Evolutionary conservation across 2,888 invertebrate species (phyloP), one percentile per base, ranked within the genome.

Genomic region (Rhamphomyia laevipes): DNA sequence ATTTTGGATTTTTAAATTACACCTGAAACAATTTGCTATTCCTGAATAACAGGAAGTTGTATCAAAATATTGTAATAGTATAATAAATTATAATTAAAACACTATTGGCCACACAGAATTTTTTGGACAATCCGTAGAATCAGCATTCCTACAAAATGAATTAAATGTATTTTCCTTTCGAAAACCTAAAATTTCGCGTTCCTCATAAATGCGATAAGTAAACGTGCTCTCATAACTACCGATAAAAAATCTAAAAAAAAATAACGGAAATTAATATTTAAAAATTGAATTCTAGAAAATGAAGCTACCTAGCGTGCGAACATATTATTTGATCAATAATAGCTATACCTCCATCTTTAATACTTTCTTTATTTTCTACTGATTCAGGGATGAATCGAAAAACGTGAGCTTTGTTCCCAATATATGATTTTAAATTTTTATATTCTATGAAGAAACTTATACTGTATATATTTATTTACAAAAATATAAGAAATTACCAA

Each of bases 171-270:
- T 80, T 23, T 79, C 72, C 40, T 79, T 74, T 7, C 80, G 75
- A 67, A 93, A 93, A 2, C 94, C 94, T 41, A 96, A 66, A 52
- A 99, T 93, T 72, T 97, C 96, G 23, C 97, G 75, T 64, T 99
- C 97, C 66, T 99, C 97, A 71, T 96, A 93, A 56, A 99, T 97
- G 49, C 97, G 78, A 67, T 87, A 95, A 0, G 95, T 84, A 69
- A 96, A 97, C 1, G 97, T 99, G 51, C 97, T 97, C 59, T 93
- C 92, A 64, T 85, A 80, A 0, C 92, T 93, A 11, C 97, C 97
- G 37, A 94, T 77, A 63, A 96, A 96, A 64, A 80, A 82, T 56
- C 58, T 58, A 43, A 18, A 13, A 41, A 1, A 5, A 10, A 23
- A 31, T 41, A 16, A 33, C 13, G 40, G 6, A 23, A 16, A 11